A percentile compares a stretch with the other conserved stretches of the same genome.
phyloP scores from a whole-genome alignment of 2,888 invertebrate genomes.

The Xylophagus ater region DNA sequence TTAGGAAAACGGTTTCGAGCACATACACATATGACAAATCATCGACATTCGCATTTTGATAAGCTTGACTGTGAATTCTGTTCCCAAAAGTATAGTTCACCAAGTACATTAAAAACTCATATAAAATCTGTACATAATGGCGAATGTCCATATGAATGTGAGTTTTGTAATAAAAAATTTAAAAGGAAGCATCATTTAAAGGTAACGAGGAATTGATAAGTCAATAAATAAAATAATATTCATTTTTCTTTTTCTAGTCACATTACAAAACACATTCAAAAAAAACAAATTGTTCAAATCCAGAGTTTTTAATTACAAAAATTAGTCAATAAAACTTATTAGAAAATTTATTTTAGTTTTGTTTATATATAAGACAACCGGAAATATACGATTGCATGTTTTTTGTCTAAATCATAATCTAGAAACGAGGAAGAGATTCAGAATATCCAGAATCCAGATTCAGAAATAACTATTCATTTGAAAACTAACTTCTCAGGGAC shows the following conservation, averaged over 20 bases:
- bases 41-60: conserved; percentile 25
- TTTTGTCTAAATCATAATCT: no score
- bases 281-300: no score
- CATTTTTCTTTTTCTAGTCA: conserved; percentile 3
- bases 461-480: no score
- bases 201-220: conserved; percentile 16
- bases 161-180: conserved; percentile 24
- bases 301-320: no score
- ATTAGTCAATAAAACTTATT: not conserved
- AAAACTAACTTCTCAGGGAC: no score
- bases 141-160: conserved; percentile 23
- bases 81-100: conserved; percentile 24
- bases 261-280: conserved; percentile 8
- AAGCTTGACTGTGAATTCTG: conserved; percentile 25
- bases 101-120: conserved; percentile 25
- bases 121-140: conserved; percentile 23
- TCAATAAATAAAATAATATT: not conserved
- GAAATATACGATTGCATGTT: no score
- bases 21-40: conserved; percentile 26
- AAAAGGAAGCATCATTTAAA: conserved; percentile 27
- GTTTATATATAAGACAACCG: no score
- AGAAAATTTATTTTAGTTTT: not conserved
- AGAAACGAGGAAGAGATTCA: no score
- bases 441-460: no score
- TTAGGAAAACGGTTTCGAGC: conserved; percentile 25